These are phyloP conservation scores for Manis javanica DNA, from an alignment of 2,797 vertebrate species.

Conservation along the genomic window DNA sequence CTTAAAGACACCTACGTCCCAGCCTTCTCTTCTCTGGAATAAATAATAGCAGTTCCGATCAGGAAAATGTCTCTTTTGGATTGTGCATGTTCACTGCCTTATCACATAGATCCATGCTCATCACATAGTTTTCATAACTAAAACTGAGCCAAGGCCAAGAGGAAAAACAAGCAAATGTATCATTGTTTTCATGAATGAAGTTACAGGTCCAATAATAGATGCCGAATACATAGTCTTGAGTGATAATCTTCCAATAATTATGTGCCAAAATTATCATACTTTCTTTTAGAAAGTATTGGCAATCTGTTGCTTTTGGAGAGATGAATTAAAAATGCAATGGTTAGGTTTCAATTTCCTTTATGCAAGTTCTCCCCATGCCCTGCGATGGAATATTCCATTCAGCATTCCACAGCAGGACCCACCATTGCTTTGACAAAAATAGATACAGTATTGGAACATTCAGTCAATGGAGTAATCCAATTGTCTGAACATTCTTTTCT, in stretches of 20 bases:
- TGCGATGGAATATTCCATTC: constrained; percentile 71
- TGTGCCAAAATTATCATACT: constrained; percentile 52
- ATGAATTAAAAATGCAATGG: constrained; percentile 62
- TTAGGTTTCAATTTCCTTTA: constrained; percentile 66
- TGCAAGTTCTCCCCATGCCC: constrained; percentile 17
- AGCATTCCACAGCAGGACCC: constrained; percentile 76
- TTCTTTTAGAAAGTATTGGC: constrained; percentile 60
- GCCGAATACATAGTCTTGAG: constrained; percentile 41
- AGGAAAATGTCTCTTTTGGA: constrained; percentile 39
- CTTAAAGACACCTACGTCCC: constrained; percentile 64
- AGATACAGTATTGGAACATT: constrained; percentile 82
- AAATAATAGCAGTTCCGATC: constrained; percentile 40
- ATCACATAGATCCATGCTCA: background rate
- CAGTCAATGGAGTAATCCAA: constrained; percentile 87
- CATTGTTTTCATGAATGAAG: constrained; percentile 78
- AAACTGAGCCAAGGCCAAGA: constrained; percentile 49
- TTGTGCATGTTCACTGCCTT: background rate
- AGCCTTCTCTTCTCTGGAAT: constrained; percentile 49
- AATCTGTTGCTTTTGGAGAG: constrained; percentile 64
- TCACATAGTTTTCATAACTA: constrained; percentile 39
- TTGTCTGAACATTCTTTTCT: constrained; percentile 85
- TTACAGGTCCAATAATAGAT: constrained; percentile 51
- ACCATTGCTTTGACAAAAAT: constrained; percentile 84
- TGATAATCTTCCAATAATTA: constrained; percentile 51
- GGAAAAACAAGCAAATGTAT: constrained; percentile 50